phyloP scores from a whole-genome alignment of 2,888 invertebrate species.

The Drepana falcataria region DNA sequence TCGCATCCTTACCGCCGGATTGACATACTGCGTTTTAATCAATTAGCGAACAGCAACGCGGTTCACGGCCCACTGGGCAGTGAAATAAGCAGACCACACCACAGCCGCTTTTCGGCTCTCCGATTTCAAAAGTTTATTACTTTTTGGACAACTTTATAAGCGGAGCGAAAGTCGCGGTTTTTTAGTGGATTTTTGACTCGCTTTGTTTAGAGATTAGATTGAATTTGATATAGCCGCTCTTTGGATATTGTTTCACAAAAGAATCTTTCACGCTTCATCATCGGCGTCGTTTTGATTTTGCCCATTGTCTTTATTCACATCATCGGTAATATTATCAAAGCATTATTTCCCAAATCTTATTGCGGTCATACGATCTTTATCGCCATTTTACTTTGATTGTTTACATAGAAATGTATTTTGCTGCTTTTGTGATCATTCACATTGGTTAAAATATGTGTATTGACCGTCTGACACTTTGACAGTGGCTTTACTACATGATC shows the following conservation, averaged over 20 bases:
- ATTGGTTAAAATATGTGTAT: too few species aligned
- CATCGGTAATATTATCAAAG: background rate
- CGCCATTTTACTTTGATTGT: background rate
- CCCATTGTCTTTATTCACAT: slow-evolving; percentile 2
- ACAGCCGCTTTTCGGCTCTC: slow-evolving; percentile 63
- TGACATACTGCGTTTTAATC: slow-evolving; percentile 77
- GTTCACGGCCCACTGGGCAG: slow-evolving; percentile 68
- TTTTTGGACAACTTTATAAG: slow-evolving; percentile 51
- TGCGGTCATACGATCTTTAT: background rate
- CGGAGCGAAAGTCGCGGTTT: slow-evolving; percentile 36
- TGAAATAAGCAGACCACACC: slow-evolving; percentile 67
- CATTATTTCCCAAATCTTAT: background rate
- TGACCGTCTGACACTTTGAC: too few species aligned
- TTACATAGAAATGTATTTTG: background rate
- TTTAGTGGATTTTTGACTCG: slow-evolving; percentile 19
- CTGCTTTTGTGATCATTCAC: too few species aligned
- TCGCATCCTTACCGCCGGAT: slow-evolving; percentile 54
- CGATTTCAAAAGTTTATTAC: slow-evolving; percentile 55
- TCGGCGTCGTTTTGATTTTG: slow-evolving; percentile 1
- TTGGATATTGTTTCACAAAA: slow-evolving; percentile 1
- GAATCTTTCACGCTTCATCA: background rate
- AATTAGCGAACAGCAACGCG: slow-evolving; percentile 66
- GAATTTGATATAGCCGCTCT: slow-evolving; percentile 19
- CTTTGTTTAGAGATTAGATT: slow-evolving; percentile 30
- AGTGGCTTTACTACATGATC: too few species aligned